These are phyloP conservation scores for Caenorhabditis uteleia DNA, from an alignment of 2,888 invertebrate genomes.

Conservation along the genomic window DNA sequence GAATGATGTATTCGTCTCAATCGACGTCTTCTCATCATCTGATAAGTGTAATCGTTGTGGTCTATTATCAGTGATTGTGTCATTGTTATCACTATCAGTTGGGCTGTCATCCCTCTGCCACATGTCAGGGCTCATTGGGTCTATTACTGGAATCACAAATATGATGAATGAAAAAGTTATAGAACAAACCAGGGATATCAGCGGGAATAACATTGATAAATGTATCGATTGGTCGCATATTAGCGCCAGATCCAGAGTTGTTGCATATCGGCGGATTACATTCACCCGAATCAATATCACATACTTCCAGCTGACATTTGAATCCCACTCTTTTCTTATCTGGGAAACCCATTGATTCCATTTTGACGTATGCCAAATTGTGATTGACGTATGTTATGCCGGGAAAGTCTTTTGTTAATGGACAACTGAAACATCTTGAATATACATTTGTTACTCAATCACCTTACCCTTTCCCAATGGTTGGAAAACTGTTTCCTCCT, in stretches of 20 bases:
- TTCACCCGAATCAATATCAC: conserved; percentile 62
- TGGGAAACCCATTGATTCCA: conserved; percentile 64
- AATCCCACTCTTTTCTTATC: conserved; percentile 60
- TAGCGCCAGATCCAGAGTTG: no score
- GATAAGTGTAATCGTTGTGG: no score
- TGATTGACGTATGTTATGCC: conserved; percentile 58
- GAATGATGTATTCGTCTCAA: no score
- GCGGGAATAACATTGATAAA: no score
- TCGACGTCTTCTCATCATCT: no score
- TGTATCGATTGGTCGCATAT: no score
- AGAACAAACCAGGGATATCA: no score
- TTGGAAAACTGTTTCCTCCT: conserved; percentile 29
- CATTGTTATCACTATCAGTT: conserved; percentile 5
- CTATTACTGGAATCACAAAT: neutral
- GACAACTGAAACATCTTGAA: conserved; percentile 48
- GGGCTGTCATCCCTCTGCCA: neutral
- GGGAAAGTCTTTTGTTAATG: conserved; percentile 55
- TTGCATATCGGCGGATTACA: conserved; percentile 48
- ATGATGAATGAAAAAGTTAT: conserved; percentile 20
- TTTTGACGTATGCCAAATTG: conserved; percentile 58
- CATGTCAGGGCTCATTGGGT: no score
- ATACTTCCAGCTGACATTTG: conserved; percentile 64
- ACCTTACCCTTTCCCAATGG: conserved; percentile 35
- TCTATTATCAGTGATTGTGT: no score
- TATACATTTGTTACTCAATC: neutral